These are phyloP conservation scores for Endotricha flammealis DNA, from an alignment of 2,888 invertebrate species.

Conservation along the genomic window DNA sequence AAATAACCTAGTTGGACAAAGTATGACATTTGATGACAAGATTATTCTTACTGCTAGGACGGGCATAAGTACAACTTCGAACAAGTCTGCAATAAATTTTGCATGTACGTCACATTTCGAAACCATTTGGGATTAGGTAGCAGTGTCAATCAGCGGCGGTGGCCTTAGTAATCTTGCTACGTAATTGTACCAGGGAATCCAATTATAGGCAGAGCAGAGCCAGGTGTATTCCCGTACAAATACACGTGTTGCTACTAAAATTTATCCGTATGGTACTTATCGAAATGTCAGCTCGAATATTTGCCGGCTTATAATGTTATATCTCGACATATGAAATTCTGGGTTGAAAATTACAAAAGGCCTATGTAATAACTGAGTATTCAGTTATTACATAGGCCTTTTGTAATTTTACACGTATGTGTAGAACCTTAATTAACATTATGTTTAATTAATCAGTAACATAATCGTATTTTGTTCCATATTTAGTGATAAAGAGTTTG, in stretches of 20 bases:
- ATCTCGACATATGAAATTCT: not conserved
- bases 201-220: slow-evolving; percentile 30
- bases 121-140: slow-evolving; percentile 42
- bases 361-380: no score
- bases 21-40: no score
- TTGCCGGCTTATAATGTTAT: not conserved
- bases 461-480: no score
- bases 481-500: no score
- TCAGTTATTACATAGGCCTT: not conserved
- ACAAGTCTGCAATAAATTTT: no score
- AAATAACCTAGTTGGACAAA: no score
- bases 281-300: not conserved
- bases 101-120: slow-evolving; percentile 30
- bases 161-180: slow-evolving; percentile 50
- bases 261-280: not conserved
- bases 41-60: no score
- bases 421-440: no score
- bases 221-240: not conserved
- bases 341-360: not conserved
- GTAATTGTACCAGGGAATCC: slow-evolving; percentile 48
- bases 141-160: slow-evolving; percentile 51
- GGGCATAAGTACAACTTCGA: no score
- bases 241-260: not conserved
- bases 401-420: not conserved
- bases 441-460: no score